Evolutionary conservation across 92 coral and sea anemone genomes (phyloP).

Genomic region (Actinernus sp.): DNA sequence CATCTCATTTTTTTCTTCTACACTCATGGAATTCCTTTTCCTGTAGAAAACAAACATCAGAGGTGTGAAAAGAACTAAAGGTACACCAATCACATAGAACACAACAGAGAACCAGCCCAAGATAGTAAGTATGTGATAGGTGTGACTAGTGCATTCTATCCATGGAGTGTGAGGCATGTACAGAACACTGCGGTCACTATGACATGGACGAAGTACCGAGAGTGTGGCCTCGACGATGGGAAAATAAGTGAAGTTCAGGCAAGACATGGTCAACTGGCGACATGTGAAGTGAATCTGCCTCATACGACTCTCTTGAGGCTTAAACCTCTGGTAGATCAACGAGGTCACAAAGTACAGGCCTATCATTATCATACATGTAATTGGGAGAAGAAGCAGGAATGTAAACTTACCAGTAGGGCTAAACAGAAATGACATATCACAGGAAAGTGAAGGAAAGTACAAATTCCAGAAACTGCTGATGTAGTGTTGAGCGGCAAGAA

Average conservation of each 20-base stretch:
- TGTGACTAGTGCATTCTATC: conserved; percentile 55
- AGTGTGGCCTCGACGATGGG: conserved; percentile 71
- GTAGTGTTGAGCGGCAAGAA: conserved; percentile 61
- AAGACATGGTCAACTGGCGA: conserved; percentile 52
- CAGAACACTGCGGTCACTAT: conserved; percentile 17
- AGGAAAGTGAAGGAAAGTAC: conserved; percentile 65
- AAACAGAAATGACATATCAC: conserved; percentile 55
- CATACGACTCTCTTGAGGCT: conserved; percentile 7
- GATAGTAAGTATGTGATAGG: conserved; percentile 18
- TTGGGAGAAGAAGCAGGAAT: conserved; percentile 64
- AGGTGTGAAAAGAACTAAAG: conserved; percentile 21
- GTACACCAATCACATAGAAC: conserved; percentile 62
- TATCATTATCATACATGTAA: conserved; percentile 17
- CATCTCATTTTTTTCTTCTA: conserved; percentile 28
- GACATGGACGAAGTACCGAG: conserved; percentile 52
- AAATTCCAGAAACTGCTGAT: conserved; percentile 74
- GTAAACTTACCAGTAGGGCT: conserved; percentile 64
- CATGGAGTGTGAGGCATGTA: conserved; percentile 66
- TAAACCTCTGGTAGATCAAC: conserved; percentile 13
- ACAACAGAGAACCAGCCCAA: conserved; percentile 41
- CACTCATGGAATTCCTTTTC: conserved; percentile 25
- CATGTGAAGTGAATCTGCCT: conserved; percentile 38
- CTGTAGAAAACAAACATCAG: conserved; percentile 34
- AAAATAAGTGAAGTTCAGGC: conserved; percentile 72
- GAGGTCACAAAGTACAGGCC: conserved; percentile 35